Conservation (phyloP, 1,140 invertebrate species). For the Probaryconus sp. region DNA sequence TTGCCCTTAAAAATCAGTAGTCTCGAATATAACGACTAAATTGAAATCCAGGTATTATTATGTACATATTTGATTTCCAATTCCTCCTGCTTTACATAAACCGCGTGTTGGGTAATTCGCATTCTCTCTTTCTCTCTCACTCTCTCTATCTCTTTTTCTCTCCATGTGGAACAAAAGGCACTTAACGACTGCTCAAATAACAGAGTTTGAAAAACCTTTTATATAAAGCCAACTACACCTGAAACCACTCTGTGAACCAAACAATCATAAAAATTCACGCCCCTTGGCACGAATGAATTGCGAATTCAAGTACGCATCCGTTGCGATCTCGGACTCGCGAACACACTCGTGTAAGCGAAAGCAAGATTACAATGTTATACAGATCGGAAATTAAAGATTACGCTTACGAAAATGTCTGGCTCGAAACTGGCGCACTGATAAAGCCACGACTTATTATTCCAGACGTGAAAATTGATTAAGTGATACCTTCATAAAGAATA, state of each 20-base stretch:
- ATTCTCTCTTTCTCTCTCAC: no score
- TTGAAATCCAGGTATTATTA: conserved; percentile 20
- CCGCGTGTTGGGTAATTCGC: conserved; percentile 40
- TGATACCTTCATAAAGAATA: no score
- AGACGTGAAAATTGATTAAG: conserved; percentile 40
- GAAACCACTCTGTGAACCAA: conserved; percentile 43
- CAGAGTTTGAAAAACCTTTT: conserved; percentile 48
- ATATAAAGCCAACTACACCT: conserved; percentile 48
- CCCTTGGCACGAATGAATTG: conserved; percentile 64
- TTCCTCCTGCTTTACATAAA: conserved; percentile 52
- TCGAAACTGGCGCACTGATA: conserved; percentile 10
- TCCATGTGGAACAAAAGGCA: conserved; percentile 55
- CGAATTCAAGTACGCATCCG: conserved; percentile 62
- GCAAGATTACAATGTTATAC: conserved; percentile 36
- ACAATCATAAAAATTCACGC: conserved; percentile 63
- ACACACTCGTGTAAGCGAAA: conserved; percentile 16
- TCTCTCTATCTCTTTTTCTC: no score
- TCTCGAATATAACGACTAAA: conserved; percentile 25
- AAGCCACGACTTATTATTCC: conserved; percentile 7
- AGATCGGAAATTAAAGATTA: conserved; percentile 55
- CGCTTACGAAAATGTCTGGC: conserved; percentile 29
- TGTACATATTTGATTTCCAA: conserved; percentile 34
- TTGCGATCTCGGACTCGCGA: conserved; percentile 30
- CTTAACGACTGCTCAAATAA: conserved; percentile 59
- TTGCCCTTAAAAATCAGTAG: conserved; percentile 15